Percentiles rank a stretch among this genome's conserved stretches.
Conservation (phyloP, 2,113 vertebrate species). For the Eretmochelys imbricata region DNA sequence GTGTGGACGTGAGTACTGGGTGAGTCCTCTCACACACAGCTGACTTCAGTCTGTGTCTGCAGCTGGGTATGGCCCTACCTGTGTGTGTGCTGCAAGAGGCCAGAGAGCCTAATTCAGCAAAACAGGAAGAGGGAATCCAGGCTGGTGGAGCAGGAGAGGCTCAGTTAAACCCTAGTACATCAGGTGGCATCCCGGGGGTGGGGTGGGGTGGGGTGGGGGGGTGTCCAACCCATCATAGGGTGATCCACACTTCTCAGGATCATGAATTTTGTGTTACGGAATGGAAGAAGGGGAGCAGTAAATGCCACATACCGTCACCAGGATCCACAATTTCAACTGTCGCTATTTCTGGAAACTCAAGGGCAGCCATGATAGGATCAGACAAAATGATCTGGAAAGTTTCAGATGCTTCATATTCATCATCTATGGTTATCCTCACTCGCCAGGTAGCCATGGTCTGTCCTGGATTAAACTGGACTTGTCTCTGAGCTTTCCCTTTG, state of each 20-base stretch:
- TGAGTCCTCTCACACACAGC: no score
- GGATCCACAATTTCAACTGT: slow-evolving; percentile 88
- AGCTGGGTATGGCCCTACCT: no score
- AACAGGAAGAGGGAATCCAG: no score
- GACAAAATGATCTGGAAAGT: slow-evolving; percentile 88
- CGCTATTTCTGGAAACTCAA: slow-evolving; percentile 84
- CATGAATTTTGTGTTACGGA: background rate
- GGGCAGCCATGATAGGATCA: slow-evolving; percentile 85
- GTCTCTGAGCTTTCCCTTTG: slow-evolving; percentile 84
- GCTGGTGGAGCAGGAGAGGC: no score
- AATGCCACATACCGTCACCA: slow-evolving; percentile 80
- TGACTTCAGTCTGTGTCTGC: no score
- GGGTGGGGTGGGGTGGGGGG: no score
- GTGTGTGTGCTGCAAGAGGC: no score
- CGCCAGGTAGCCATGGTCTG: slow-evolving; percentile 85
- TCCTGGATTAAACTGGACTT: slow-evolving; percentile 88
- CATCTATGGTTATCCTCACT: slow-evolving; percentile 87
- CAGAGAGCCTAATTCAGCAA: no score
- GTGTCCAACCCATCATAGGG: background rate
- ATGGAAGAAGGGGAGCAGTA: background rate
- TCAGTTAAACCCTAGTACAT: no score
- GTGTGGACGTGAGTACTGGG: no score
- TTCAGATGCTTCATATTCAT: slow-evolving; percentile 87
- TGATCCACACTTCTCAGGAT: background rate
- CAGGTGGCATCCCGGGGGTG: no score